Conservation (phyloP, 2,113 vertebrate species). For the Suncus etruscus region DNA sequence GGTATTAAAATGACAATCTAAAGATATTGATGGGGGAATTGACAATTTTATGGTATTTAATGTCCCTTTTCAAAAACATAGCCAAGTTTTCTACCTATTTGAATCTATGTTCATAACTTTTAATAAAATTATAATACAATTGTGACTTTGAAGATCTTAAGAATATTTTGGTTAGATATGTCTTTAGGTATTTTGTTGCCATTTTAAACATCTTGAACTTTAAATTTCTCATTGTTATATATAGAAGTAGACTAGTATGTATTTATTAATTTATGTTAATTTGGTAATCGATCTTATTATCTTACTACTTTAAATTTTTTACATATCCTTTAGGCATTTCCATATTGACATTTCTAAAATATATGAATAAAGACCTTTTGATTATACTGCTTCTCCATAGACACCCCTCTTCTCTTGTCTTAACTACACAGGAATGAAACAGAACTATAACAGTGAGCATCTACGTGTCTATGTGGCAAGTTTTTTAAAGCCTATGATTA, state of each 20-base stretch:
- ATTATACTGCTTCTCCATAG: not conserved
- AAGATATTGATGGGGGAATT: not conserved
- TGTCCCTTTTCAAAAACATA: constrained; percentile 42
- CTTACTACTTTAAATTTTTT: not conserved
- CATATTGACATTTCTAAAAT: not conserved
- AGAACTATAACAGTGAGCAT: not conserved
- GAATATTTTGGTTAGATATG: constrained; percentile 33
- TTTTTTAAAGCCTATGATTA: constrained; percentile 43
- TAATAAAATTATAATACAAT: constrained; percentile 50
- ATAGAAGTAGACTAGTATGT: constrained; percentile 15
- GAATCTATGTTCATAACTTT: not conserved
- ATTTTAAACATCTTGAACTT: constrained; percentile 32
- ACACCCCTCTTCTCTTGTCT: constrained; percentile 16
- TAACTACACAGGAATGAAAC: not conserved
- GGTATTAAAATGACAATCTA: constrained; percentile 25
- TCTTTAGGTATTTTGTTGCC: constrained; percentile 39
- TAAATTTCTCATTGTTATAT: constrained; percentile 32
- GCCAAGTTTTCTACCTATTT: constrained; percentile 38
- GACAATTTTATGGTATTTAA: constrained; percentile 24
- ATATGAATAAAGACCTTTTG: not conserved
- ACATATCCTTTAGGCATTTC: constrained; percentile 22
- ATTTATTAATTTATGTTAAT: constrained; percentile 13
- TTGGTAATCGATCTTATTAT: not conserved
- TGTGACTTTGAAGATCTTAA: constrained; percentile 10
- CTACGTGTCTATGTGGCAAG: not conserved